A percentile compares a stretch with the other conserved stretches of the same genome.
phyloP scores from a whole-genome alignment of 2,113 vertebrate species.

The Melanotaenia duboulayi region DNA sequence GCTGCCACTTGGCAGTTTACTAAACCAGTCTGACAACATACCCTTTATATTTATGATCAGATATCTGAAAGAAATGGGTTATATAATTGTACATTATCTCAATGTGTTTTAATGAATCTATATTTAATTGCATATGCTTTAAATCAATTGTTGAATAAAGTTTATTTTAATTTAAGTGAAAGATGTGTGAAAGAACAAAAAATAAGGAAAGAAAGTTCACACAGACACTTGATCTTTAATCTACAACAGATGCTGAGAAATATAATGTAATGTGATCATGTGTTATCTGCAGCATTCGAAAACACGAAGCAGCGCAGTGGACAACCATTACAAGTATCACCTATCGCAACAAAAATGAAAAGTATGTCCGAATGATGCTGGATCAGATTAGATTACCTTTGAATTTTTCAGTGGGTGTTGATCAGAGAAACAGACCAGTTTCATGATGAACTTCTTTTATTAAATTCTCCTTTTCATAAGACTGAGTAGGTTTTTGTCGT shows the following conservation, averaged over 20 bases:
- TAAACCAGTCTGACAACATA: background rate
- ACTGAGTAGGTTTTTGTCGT: too few relatives aligned
- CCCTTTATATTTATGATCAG: background rate
- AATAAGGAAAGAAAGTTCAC: background rate
- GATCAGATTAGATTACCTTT: too few relatives aligned
- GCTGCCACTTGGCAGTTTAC: background rate
- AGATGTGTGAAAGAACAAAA: background rate
- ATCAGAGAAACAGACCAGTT: too few relatives aligned
- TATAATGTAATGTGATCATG: too few relatives aligned
- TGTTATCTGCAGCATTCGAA: too few relatives aligned
- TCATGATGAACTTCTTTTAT: too few relatives aligned
- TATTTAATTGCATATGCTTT: background rate
- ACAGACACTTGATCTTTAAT: background rate
- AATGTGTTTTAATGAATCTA: background rate
- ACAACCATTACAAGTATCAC: too few relatives aligned
- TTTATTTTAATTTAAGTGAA: constrained; percentile 1
- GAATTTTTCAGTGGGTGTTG: too few relatives aligned
- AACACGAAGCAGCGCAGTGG: background rate
- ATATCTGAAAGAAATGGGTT: background rate
- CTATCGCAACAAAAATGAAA: too few relatives aligned
- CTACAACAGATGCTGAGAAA: too few relatives aligned
- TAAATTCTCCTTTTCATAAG: too few relatives aligned
- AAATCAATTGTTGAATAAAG: constrained; percentile 25
- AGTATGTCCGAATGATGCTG: too few relatives aligned
- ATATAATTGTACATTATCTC: background rate